Evolutionary conservation across 2,113 vertebrate genomes (phyloP).

Genomic region (Lepus timidus): DNA sequence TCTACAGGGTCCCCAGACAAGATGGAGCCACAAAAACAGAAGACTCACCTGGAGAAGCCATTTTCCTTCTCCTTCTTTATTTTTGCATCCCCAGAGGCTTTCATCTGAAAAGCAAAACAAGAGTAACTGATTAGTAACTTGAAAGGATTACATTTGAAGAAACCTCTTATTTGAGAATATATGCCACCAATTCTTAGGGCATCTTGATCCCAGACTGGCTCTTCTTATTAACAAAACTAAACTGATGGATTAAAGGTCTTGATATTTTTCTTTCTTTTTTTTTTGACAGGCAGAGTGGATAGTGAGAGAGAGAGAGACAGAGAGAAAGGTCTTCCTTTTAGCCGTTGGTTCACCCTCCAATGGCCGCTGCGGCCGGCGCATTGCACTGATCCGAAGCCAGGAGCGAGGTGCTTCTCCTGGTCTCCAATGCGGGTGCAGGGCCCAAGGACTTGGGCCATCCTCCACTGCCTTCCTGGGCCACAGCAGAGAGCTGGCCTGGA

Average conservation of each 20-base stretch:
- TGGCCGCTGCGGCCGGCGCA: too few relatives aligned
- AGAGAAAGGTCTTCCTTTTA: too few relatives aligned
- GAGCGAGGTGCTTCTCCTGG: too few relatives aligned
- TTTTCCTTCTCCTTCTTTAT: constrained; percentile 97
- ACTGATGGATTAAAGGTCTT: not conserved
- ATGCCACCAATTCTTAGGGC: not conserved
- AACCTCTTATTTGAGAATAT: constrained; percentile 9
- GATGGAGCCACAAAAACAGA: not conserved
- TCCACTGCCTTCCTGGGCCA: too few relatives aligned
- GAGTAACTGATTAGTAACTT: constrained; percentile 59
- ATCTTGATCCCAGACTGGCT: constrained; percentile 7
- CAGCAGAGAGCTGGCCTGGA: too few relatives aligned
- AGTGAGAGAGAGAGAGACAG: too few relatives aligned
- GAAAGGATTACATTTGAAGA: constrained; percentile 35
- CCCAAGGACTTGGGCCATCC: too few relatives aligned
- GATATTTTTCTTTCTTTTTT: not conserved
- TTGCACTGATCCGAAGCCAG: too few relatives aligned
- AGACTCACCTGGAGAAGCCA: constrained; percentile 94
- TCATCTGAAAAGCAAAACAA: constrained; percentile 88
- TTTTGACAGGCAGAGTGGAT: too few relatives aligned
- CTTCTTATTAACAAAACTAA: constrained; percentile 45
- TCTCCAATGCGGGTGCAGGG: too few relatives aligned
- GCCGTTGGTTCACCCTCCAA: too few relatives aligned
- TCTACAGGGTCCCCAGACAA: not conserved
- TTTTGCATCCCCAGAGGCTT: constrained; percentile 91